Percentiles rank a stretch among this genome's conserved stretches.
phyloP scores from a whole-genome alignment of 2,888 invertebrate species.

The Lithophane leautieri region DNA sequence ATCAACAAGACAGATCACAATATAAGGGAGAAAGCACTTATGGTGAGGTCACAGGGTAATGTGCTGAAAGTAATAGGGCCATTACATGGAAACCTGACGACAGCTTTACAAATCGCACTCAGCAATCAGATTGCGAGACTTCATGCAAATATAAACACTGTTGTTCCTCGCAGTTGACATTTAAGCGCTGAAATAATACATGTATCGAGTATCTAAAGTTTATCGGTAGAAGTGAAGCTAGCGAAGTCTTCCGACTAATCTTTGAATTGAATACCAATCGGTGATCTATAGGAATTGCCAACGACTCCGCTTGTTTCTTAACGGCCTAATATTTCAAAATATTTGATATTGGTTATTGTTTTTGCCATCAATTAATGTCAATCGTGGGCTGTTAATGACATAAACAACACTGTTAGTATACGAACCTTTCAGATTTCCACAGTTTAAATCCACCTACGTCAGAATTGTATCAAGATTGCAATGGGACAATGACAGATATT shows the following conservation, averaged over 20 bases:
- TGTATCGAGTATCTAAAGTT: constrained; percentile 61
- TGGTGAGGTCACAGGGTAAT: constrained; percentile 75
- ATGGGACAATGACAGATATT: constrained; percentile 49
- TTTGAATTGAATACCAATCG: constrained; percentile 54
- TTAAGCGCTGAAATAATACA: constrained; percentile 61
- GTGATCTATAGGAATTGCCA: constrained; percentile 33
- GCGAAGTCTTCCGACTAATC: constrained; percentile 37
- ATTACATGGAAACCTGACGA: constrained; percentile 64
- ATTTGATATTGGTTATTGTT: constrained; percentile 46
- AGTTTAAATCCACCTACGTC: constrained; percentile 50
- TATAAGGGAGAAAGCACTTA: constrained; percentile 68
- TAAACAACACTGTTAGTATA: constrained; percentile 24
- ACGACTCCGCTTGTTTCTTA: background rate
- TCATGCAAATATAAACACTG: constrained; percentile 63
- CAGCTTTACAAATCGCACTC: constrained; percentile 72
- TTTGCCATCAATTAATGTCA: constrained; percentile 46
- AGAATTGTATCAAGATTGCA: constrained; percentile 54
- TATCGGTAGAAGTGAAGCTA: constrained; percentile 57
- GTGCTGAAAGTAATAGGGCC: constrained; percentile 71
- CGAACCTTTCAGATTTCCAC: constrained; percentile 44
- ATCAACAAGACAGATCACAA: constrained; percentile 55
- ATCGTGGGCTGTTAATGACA: constrained; percentile 51
- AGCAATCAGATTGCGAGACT: constrained; percentile 71
- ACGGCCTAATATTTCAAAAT: constrained; percentile 29
- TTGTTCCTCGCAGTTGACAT: constrained; percentile 60